Percentiles rank a stretch among this genome's conserved stretches.
These are phyloP conservation scores for Neodiprion lecontei DNA, from an alignment of 1,140 invertebrate genomes.

Conservation along the genomic window DNA sequence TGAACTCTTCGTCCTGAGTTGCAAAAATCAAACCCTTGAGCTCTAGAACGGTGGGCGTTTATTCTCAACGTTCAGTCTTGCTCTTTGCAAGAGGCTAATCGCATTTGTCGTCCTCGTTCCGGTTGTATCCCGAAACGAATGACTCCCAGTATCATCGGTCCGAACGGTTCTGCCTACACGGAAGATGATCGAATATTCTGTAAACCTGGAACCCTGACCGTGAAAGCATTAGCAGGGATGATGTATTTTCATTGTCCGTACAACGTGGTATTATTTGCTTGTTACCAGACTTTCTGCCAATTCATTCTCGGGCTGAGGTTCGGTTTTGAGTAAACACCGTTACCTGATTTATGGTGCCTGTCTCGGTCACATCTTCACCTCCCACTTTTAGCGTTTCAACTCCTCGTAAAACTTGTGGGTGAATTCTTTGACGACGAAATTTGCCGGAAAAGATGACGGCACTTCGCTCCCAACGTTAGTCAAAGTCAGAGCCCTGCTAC, in stretches of 20 bases:
- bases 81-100: slow-evolving; percentile 23
- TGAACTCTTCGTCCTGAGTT: slow-evolving; percentile 33
- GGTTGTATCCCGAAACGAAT: slow-evolving; percentile 18
- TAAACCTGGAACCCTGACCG: slow-evolving; percentile 21
- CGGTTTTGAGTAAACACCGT: slow-evolving; percentile 14
- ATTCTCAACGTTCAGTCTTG: background rate
- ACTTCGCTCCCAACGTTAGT: background rate
- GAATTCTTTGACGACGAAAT: background rate
- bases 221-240: slow-evolving; percentile 39
- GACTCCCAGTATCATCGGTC: background rate
- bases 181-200: slow-evolving; percentile 22
- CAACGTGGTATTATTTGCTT: slow-evolving; percentile 42
- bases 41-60: background rate
- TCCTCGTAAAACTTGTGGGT: background rate
- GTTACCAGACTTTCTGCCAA: slow-evolving; percentile 27
- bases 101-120: slow-evolving; percentile 28
- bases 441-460: slow-evolving; percentile 10
- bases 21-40: slow-evolving; percentile 31
- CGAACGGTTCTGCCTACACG: slow-evolving; percentile 5
- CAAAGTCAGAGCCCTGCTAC: no score
- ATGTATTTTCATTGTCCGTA: slow-evolving; percentile 37
- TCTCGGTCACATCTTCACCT: slow-evolving; percentile 13
- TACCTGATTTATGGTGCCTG: slow-evolving; percentile 39
- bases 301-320: background rate
- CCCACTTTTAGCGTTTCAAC: background rate